Evolutionary conservation across 2,888 invertebrate genomes (phyloP), one percentile per base, ranked within the genome.

Genomic region (Podotricha telesiphe): DNA sequence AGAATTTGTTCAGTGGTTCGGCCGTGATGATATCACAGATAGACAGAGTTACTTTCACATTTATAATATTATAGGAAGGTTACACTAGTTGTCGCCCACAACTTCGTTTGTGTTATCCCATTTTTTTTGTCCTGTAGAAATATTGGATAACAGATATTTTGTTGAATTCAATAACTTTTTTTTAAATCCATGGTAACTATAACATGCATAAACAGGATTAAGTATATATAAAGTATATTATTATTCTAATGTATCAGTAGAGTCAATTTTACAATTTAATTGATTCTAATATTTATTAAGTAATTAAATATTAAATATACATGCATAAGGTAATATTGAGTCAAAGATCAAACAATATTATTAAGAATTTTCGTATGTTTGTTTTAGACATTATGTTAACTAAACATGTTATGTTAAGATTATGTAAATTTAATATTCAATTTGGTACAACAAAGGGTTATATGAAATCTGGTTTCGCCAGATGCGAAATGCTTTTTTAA

Each of bases 361-460:
- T n/a, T 34, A 53, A 1, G 10, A 53, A 17, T 53, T 28, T 53
- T 53, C 10, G 8, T 22, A 22, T 34, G 10, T 53, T 53, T 53
- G 53, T 28, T 53, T 53, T 53, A n/a, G n/a, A 34, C 4, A n/a
- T 53, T 34, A 53, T 53, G 34, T 53, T 10, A 28, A 53, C 34
- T 34, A 34, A 10, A 34, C 8, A 53, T 34, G n/a, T n/a, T n/a
- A 34, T 22, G 51, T 20, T 6, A 22, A 51, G 51, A 20, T 22
- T 7, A 51, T 51, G 15, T 34, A n/a, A 53, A 28, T 28, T 28
- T 8, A 53, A n/a, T 53, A 53, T 53, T n/a, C 28, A 34, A 53
- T 17, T 5, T 53, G 4, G 0, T n/a, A n/a, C n/a, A 17, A 53
- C 17, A 34, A 53, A 15, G 15, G 15, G 6, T 45, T 3, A n/a